Base-by-base conservation (phyloP, 2,797 vertebrate genomes). In the Pogoniulus pusillus region DNA sequence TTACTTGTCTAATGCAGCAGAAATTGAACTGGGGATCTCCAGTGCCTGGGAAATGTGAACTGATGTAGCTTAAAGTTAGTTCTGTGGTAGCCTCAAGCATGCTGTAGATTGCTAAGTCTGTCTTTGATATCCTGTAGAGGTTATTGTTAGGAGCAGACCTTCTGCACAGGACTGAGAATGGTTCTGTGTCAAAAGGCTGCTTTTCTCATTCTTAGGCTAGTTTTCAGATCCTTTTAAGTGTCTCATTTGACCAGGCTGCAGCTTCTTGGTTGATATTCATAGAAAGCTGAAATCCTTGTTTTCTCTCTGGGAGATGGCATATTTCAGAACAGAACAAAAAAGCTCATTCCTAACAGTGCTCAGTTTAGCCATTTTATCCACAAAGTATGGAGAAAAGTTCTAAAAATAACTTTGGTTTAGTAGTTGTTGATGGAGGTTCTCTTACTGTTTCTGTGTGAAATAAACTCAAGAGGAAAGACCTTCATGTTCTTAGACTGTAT, bases 1-100 rank as follows among this genome's bases (percentile, higher is more conserved):
- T 65, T 63, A 26, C 66, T 87, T 85, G 73, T 73, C 82, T 85
- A 26, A 54, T 14, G 29, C 43, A 74, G 55, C 35, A 53, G 70
- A 75, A 83, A 16, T 62, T 85, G 71, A 87, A 53, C 58, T 89
- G 82, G 57, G 68, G 39, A 71, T 91, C 73, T 87, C 76, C 71
- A 68, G 66, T 0, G 22, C 53, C 85, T 77, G 65, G 55, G 63
- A 91, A 88, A 62, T 1, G 23, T 69, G 78, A 90, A 68, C 87
- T 63, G 34, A 22, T 60, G 7, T 63, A 63, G 30, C 49, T 83
- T 51, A 85, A 64, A 76, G 71, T 82, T 75, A 58, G 20, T 43
- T 87, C 59, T 75, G 43, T 57, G 79, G 26, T 30, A 60, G 69
- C 57, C 43, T 88, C 51, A 34, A 74, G 41, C 20, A 0, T 32